These are phyloP conservation scores for Potorous gilbertii DNA, from an alignment of 2,797 vertebrate genomes.

Conservation along the genomic window DNA sequence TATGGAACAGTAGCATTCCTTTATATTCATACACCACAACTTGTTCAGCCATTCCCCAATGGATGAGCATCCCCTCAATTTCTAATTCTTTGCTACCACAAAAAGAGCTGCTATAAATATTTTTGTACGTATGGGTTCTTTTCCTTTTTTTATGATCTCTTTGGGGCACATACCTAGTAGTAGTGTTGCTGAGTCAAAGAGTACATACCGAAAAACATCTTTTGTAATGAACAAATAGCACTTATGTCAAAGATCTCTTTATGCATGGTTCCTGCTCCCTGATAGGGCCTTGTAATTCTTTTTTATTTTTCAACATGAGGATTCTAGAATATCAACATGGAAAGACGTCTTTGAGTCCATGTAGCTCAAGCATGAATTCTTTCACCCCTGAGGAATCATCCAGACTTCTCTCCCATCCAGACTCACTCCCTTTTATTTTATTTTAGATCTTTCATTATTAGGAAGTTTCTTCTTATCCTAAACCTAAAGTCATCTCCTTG, in stretches of 20 bases:
- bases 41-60: too few relatives aligned
- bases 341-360: neutral
- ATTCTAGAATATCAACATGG: neutral
- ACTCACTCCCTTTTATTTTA: neutral
- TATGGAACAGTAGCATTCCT: too few relatives aligned
- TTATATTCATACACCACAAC: too few relatives aligned
- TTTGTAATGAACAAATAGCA: neutral
- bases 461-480: neutral
- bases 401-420: too few relatives aligned
- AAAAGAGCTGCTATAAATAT: too few relatives aligned
- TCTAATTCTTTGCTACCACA: too few relatives aligned
- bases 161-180: too few relatives aligned
- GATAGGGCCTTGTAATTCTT: constrained; percentile 4
- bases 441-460: neutral
- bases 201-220: neutral
- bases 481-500: neutral
- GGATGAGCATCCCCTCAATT: too few relatives aligned
- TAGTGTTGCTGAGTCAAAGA: too few relatives aligned
- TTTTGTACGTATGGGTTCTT: too few relatives aligned
- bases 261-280: constrained; percentile 1
- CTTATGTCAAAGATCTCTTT: neutral
- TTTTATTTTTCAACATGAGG: neutral
- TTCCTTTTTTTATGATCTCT: too few relatives aligned
- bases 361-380: neutral
- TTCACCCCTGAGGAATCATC: neutral